Evolutionary conservation across 2,113 vertebrate genomes (phyloP).

Genomic region (Varanus komodoensis): DNA sequence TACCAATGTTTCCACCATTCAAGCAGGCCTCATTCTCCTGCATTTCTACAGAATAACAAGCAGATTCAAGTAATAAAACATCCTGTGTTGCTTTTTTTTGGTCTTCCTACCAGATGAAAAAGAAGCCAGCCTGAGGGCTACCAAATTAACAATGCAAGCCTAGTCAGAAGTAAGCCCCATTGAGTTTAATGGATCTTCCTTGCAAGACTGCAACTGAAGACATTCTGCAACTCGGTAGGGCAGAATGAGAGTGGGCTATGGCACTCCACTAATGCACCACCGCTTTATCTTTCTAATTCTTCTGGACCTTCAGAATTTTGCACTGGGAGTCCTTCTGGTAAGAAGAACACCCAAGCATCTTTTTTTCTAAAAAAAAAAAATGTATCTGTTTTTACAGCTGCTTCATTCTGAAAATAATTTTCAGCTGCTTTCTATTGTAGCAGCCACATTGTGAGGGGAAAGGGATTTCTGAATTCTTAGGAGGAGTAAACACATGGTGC

Average conservation of each 20-base stretch:
- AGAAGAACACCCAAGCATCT: background rate
- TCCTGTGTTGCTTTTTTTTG: background rate
- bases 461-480: slow-evolving; percentile 57
- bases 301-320: background rate
- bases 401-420: background rate
- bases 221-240: background rate
- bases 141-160: background rate
- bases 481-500: slow-evolving; percentile 66
- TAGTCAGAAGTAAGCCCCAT: background rate
- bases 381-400: too few species aligned
- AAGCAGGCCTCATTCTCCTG: background rate
- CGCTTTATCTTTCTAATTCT: background rate
- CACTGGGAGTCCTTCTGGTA: background rate
- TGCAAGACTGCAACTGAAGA: background rate
- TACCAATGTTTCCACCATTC: background rate
- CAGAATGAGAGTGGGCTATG: background rate
- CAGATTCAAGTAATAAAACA: background rate
- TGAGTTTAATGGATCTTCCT: background rate
- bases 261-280: background rate
- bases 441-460: slow-evolving; percentile 35
- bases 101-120: background rate
- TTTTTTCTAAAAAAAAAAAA: background rate
- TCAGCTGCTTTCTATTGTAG: slow-evolving; percentile 43
- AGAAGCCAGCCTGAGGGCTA: background rate
- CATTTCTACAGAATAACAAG: background rate